phyloP scores from a whole-genome alignment of 2,888 invertebrate genomes.

The Lasioglossum pauxillum region DNA sequence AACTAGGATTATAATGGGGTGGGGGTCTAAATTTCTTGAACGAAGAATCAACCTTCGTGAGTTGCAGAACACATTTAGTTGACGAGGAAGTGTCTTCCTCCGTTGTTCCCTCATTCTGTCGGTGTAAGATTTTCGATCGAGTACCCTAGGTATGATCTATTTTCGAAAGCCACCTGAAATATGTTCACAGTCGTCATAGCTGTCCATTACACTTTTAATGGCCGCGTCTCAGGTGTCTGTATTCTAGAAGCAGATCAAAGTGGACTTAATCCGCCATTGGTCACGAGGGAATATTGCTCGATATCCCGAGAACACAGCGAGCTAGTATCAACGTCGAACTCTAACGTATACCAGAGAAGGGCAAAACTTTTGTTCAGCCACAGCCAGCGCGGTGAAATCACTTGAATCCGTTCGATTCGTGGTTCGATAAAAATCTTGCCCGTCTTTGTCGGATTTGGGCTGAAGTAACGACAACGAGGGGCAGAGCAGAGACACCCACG shows the following conservation, averaged over 20 bases:
- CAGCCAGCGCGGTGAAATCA: neutral
- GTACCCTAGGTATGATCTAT: neutral
- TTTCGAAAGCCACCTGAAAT: neutral
- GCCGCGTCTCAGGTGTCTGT: neutral
- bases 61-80: neutral
- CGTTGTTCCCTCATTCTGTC: neutral
- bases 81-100: neutral
- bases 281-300: neutral
- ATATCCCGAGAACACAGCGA: neutral
- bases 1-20: neutral
- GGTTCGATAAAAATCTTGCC: neutral
- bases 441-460: neutral
- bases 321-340: neutral
- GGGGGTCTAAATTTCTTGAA: neutral
- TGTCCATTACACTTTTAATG: neutral
- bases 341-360: neutral
- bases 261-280: neutral
- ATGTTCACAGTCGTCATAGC: neutral
- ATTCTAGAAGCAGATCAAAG: neutral
- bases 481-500: slow-evolving; percentile 68
- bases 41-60: neutral
- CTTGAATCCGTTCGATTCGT: neutral
- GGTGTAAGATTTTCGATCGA: neutral
- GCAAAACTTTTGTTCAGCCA: neutral
- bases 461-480: slow-evolving; percentile 19